Evolutionary conservation across 2,113 vertebrate species (phyloP).

Genomic region (Nerophis lumbriciformis): DNA sequence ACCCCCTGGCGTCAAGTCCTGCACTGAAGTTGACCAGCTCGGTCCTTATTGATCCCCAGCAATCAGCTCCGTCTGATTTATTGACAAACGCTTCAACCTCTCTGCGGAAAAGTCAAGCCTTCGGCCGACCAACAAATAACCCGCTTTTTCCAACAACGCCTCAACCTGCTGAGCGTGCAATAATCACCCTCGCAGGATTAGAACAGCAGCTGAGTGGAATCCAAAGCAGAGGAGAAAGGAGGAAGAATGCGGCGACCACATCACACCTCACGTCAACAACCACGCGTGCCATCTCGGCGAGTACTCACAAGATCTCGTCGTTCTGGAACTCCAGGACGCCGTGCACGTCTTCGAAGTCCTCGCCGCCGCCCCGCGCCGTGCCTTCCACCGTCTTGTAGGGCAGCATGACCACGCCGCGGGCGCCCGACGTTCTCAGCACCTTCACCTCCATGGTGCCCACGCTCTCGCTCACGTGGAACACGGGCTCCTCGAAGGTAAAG

Average conservation of each 20-base stretch:
- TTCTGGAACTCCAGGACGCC: slow-evolving; percentile 97
- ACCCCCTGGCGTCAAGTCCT: slow-evolving; percentile 13
- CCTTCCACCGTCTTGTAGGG: slow-evolving; percentile 96
- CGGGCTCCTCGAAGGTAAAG: slow-evolving; percentile 94
- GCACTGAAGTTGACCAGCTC: slow-evolving; percentile 27
- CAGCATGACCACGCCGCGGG: slow-evolving; percentile 89
- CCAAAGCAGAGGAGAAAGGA: neutral
- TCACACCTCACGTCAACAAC: slow-evolving; percentile 27
- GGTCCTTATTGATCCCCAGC: slow-evolving; percentile 19
- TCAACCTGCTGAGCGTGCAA: slow-evolving; percentile 12
- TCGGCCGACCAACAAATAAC: slow-evolving; percentile 5
- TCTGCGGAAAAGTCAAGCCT: slow-evolving; percentile 17
- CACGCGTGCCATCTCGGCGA: neutral
- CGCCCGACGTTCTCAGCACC: slow-evolving; percentile 94
- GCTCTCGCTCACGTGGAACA: slow-evolving; percentile 91
- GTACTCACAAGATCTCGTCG: slow-evolving; percentile 97
- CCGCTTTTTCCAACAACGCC: slow-evolving; percentile 2
- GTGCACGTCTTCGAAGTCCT: slow-evolving; percentile 92
- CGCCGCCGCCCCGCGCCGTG: slow-evolving; percentile 86
- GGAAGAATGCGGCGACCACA: slow-evolving; percentile 28
- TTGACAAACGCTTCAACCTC: slow-evolving; percentile 1
- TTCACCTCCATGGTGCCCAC: slow-evolving; percentile 96
- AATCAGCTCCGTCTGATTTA: slow-evolving; percentile 7
- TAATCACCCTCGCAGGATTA: slow-evolving; percentile 11
- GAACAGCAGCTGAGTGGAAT: slow-evolving; percentile 20